A percentile compares a stretch with the other conserved stretches of the same genome.
phyloP scores from a whole-genome alignment of 2,888 invertebrate genomes.

The Pollenia griseotomentosa region DNA sequence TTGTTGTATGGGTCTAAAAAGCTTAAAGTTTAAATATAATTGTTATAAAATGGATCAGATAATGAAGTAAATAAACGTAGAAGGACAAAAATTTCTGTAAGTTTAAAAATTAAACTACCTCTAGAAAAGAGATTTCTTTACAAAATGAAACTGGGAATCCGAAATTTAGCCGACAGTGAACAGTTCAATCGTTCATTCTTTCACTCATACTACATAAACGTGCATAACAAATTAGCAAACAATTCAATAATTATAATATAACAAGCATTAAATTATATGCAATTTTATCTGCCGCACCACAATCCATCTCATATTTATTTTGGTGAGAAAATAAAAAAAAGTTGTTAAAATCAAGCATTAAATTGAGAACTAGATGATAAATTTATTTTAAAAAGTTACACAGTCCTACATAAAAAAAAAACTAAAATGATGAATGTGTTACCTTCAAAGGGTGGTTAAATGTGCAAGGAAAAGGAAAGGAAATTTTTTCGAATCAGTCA shows the following conservation, averaged over 20 bases:
- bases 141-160: neutral
- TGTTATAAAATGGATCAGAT: no score
- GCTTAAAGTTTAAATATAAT: no score
- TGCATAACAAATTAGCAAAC: constrained; percentile 77
- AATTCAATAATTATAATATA: constrained; percentile 67
- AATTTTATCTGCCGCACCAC: constrained; percentile 14
- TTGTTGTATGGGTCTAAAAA: no score
- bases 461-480: neutral
- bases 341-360: constrained; percentile 37
- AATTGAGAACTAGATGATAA: constrained; percentile 58
- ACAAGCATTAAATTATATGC: constrained; percentile 68
- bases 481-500: constrained; percentile 61
- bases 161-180: constrained; percentile 76
- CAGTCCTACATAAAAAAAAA: neutral
- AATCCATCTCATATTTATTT: neutral
- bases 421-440: constrained; percentile 56
- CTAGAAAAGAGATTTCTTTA: no score
- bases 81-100: no score
- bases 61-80: no score
- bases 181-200: constrained; percentile 79
- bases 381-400: constrained; percentile 29
- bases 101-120: no score
- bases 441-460: constrained; percentile 10
- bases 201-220: constrained; percentile 65
- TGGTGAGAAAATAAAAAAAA: constrained; percentile 63